Evolutionary conservation across 2,888 invertebrate species (phyloP).

Genomic region (Aspidapion aeneum): DNA sequence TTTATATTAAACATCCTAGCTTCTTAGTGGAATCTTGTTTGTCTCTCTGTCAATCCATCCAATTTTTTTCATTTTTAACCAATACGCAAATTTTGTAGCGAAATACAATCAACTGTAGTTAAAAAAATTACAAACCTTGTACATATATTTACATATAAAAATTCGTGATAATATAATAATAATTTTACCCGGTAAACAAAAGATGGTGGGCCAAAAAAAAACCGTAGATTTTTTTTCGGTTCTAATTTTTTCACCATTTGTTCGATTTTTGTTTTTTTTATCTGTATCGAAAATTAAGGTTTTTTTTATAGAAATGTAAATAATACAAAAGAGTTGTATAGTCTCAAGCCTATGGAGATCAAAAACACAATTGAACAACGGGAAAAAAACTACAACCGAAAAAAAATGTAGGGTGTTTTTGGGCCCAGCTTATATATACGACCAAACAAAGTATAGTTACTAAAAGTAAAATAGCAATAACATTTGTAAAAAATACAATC

Average conservation of each 20-base stretch:
- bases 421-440: no score
- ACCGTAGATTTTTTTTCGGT: no score
- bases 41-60: neutral
- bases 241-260: no score
- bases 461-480: neutral
- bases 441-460: neutral
- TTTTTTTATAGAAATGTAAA: no score
- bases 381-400: no score
- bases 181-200: neutral
- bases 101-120: neutral
- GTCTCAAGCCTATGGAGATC: no score
- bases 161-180: neutral
- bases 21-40: neutral
- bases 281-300: no score
- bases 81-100: neutral
- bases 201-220: no score
- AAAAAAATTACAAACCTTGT: neutral
- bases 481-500: neutral
- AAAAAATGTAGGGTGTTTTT: no score
- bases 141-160: neutral
- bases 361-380: no score
- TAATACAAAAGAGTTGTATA: no score
- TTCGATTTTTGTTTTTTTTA: no score
- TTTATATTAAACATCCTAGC: neutral
- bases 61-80: neutral